Percentiles rank a stretch among this genome's conserved stretches.
phyloP scores from a whole-genome alignment of 2,797 vertebrate genomes.

The Miichthys miiuy region DNA sequence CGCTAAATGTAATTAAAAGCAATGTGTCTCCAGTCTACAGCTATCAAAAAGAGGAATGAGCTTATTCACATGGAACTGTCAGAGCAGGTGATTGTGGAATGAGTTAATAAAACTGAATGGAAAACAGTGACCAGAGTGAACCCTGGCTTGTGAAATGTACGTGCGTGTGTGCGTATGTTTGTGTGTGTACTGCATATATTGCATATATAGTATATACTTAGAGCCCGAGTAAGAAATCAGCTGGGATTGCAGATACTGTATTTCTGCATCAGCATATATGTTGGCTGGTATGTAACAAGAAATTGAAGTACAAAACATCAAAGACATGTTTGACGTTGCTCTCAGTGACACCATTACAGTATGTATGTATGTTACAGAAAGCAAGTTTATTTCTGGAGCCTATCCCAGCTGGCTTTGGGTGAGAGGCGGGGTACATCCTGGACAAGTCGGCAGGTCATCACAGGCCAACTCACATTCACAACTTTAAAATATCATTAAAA shows the following conservation, averaged over 20 bases:
- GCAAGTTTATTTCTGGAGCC: too few relatives aligned
- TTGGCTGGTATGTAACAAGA: neutral
- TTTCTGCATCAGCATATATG: neutral
- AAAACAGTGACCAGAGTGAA: constrained; percentile 14
- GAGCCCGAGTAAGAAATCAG: constrained; percentile 13
- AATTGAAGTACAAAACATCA: neutral
- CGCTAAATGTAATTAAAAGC: constrained; percentile 38
- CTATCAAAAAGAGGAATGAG: constrained; percentile 42
- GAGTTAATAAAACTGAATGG: constrained; percentile 18
- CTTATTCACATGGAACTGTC: constrained; percentile 43
- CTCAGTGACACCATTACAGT: neutral
- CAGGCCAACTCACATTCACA: too few relatives aligned
- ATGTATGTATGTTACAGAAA: neutral
- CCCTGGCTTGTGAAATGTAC: neutral
- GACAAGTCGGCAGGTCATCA: too few relatives aligned
- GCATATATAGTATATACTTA: neutral
- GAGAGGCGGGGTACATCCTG: too few relatives aligned
- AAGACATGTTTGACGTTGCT: neutral
- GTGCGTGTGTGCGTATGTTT: too few relatives aligned
- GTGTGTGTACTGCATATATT: neutral
- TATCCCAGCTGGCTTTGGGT: too few relatives aligned
- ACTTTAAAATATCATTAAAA: too few relatives aligned
- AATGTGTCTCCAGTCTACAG: constrained; percentile 38
- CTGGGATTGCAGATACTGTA: neutral
- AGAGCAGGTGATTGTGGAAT: constrained; percentile 20